Conservation (phyloP, 2,797 vertebrate species). For the Darevskia nairensis region DNA sequence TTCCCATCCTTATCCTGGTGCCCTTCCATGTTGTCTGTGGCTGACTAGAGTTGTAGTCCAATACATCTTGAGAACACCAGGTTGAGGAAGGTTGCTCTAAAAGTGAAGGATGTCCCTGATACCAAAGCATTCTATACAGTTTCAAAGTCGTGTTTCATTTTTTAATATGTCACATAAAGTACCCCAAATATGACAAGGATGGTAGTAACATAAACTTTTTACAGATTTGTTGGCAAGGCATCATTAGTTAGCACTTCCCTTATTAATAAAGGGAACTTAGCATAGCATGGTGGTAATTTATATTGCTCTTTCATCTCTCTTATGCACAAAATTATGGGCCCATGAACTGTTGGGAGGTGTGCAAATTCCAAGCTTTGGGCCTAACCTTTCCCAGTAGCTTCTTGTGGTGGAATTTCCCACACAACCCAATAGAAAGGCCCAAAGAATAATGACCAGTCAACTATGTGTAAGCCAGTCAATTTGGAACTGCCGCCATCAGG, state of each 20-base stretch:
- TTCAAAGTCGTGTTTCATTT: slow-evolving; percentile 34
- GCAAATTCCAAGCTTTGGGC: neutral
- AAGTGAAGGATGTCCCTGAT: slow-evolving; percentile 16
- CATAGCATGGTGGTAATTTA: neutral
- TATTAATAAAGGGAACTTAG: neutral
- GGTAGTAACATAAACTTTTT: neutral
- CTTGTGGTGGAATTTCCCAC: neutral
- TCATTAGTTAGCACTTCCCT: neutral
- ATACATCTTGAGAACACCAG: too few relatives aligned
- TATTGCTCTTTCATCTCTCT: slow-evolving; percentile 28
- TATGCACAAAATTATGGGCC: slow-evolving; percentile 14
- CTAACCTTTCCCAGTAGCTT: neutral
- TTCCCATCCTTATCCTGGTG: too few relatives aligned
- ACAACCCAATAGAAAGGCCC: neutral
- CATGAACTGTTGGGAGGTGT: slow-evolving; percentile 11
- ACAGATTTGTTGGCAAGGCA: neutral
- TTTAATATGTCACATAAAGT: neutral
- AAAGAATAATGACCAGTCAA: neutral
- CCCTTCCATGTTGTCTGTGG: too few relatives aligned
- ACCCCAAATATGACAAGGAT: neutral
- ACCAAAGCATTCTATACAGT: neutral
- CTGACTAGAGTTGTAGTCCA: too few relatives aligned
- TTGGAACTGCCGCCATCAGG: neutral
- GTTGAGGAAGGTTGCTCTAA: neutral
- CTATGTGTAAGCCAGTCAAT: neutral